Percentiles rank a stretch among this genome's conserved stretches.
Evolutionary conservation across 2,797 vertebrate genomes (phyloP).

Genomic region (Epinephelus awoara): DNA sequence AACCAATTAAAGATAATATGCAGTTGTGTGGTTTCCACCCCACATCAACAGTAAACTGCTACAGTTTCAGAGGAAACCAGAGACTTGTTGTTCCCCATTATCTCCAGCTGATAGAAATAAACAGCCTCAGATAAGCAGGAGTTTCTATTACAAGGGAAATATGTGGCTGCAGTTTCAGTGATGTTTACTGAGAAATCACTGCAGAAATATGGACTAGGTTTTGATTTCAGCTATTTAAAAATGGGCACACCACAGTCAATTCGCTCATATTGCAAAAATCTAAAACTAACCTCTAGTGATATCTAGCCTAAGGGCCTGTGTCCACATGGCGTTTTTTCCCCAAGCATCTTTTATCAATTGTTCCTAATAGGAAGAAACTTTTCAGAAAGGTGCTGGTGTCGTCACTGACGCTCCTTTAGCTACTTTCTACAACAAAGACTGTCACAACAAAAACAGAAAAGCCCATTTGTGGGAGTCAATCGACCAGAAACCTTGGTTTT

Average conservation of each 20-base stretch:
- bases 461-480: too few species aligned
- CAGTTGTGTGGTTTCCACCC: slow-evolving; percentile 5
- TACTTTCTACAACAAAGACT: too few species aligned
- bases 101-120: background rate
- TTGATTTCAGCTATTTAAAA: background rate
- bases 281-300: background rate
- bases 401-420: too few species aligned
- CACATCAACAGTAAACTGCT: slow-evolving; percentile 4
- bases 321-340: too few species aligned
- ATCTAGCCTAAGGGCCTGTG: too few species aligned
- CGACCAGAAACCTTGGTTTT: background rate
- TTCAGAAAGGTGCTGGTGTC: too few species aligned
- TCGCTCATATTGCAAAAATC: background rate
- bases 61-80: slow-evolving; percentile 36
- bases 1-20: background rate
- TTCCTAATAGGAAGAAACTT: too few species aligned
- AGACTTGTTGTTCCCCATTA: background rate
- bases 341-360: too few species aligned
- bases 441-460: too few species aligned
- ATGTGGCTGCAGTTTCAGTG: slow-evolving; percentile 31
- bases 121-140: background rate
- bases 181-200: slow-evolving; percentile 1
- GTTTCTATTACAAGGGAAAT: background rate
- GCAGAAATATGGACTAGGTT: background rate
- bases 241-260: background rate